Percentiles rank a stretch among this genome's conserved stretches.
Evolutionary conservation across 2,888 invertebrate species (phyloP).

Genomic region (Eulithis prunata): DNA sequence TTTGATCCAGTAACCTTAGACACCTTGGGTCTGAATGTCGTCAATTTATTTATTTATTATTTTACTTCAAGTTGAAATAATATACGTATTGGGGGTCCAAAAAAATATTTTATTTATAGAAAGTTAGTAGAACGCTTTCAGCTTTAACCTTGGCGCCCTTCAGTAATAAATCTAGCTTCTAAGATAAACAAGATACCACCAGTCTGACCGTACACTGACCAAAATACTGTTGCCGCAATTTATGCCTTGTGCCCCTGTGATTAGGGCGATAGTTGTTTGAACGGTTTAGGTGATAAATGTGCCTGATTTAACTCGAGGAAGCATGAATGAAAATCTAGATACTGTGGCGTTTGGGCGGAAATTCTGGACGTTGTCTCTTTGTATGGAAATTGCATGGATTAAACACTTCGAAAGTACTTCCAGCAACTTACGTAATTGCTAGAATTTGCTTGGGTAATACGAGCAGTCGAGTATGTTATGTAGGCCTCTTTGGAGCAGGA

Average conservation of each 20-base stretch:
- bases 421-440: no score
- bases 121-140: conserved; percentile 5
- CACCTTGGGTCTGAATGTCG: no score
- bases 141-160: conserved; percentile 11
- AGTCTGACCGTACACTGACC: conserved; percentile 28
- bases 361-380: neutral
- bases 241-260: conserved; percentile 19
- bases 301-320: conserved; percentile 9
- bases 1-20: no score
- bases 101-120: no score
- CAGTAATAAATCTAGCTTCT: conserved; percentile 42
- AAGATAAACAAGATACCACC: conserved; percentile 42
- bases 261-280: conserved; percentile 24
- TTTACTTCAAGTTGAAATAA: no score
- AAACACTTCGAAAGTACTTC: neutral
- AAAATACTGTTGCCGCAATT: conserved; percentile 23
- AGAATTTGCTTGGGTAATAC: no score
- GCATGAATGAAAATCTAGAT: conserved; percentile 23
- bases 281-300: conserved; percentile 26
- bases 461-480: no score
- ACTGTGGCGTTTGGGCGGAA: neutral
- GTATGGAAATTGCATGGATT: conserved; percentile 2
- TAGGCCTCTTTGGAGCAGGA: no score
- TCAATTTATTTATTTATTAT: no score
- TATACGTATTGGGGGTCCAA: no score